These are phyloP conservation scores for Gerris buenoi DNA, from an alignment of 1,140 invertebrate genomes.

Conservation along the genomic window DNA sequence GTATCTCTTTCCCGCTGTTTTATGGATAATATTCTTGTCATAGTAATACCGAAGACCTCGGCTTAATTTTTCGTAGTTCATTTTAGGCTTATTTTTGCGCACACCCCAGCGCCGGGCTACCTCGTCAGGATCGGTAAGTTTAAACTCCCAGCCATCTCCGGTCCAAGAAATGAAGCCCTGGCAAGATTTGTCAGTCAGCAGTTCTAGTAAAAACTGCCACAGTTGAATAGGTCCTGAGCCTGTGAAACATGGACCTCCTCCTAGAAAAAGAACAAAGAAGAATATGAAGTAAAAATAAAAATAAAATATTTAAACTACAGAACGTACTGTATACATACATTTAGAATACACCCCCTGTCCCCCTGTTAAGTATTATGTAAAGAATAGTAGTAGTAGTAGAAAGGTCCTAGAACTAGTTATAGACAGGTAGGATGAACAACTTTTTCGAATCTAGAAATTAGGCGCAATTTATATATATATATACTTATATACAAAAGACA, in stretches of 20 bases:
- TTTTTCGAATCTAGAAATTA: background rate
- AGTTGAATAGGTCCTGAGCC: conserved; percentile 87
- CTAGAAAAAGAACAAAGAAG: conserved; percentile 26
- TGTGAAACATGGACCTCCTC: conserved; percentile 62
- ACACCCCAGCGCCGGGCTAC: conserved; percentile 93
- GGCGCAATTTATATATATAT: background rate
- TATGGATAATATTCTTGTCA: conserved; percentile 98
- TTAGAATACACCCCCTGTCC: too few species aligned
- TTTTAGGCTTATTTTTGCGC: conserved; percentile 96
- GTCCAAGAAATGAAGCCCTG: conserved; percentile 96
- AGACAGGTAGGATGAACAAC: background rate
- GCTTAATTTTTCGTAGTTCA: conserved; percentile 97
- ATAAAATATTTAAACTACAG: too few species aligned
- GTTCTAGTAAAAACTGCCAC: conserved; percentile 94
- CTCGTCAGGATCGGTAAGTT: conserved; percentile 95
- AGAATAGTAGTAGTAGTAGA: background rate
- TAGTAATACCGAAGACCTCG: conserved; percentile 94
- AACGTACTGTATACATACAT: too few species aligned
- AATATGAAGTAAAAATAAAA: too few species aligned
- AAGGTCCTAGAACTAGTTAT: background rate
- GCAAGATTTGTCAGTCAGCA: conserved; percentile 89
- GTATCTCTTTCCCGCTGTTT: conserved; percentile 93
- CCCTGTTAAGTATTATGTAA: background rate
- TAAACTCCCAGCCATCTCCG: conserved; percentile 97
- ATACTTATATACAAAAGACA: background rate